phyloP scores from a whole-genome alignment of 2,888 invertebrate genomes.

The Agrochola lota region DNA sequence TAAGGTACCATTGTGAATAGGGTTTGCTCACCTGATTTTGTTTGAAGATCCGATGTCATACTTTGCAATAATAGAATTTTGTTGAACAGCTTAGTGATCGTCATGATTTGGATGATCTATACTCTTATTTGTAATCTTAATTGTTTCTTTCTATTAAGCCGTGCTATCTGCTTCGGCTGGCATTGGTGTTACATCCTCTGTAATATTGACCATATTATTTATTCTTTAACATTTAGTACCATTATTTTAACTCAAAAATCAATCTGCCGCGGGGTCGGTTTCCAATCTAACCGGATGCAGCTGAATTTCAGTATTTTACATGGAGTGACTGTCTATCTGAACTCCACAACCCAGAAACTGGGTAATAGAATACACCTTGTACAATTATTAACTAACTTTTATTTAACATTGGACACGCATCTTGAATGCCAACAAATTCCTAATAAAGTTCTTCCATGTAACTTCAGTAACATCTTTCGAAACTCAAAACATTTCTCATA shows the following conservation, averaged over 20 bases:
- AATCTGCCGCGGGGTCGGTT: too few species aligned
- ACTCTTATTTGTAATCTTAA: neutral
- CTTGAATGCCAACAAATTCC: conserved; percentile 24
- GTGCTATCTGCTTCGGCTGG: neutral
- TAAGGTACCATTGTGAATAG: neutral
- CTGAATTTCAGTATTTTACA: too few species aligned
- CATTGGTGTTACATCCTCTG: neutral
- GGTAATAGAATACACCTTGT: too few species aligned
- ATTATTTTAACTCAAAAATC: neutral
- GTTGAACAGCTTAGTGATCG: neutral
- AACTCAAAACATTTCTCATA: conserved; percentile 64
- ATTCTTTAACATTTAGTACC: neutral
- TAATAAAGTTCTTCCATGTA: conserved; percentile 22
- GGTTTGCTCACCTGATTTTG: neutral
- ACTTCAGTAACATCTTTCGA: conserved; percentile 51
- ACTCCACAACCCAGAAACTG: too few species aligned
- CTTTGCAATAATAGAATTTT: neutral
- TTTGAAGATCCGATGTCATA: neutral
- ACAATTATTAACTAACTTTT: neutral
- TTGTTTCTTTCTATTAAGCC: neutral
- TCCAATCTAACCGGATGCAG: too few species aligned
- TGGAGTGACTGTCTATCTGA: too few species aligned
- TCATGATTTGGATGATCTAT: neutral
- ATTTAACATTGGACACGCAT: conserved; percentile 21
- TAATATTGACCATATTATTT: neutral